A percentile compares a stretch with the other conserved stretches of the same genome.
These are phyloP conservation scores for Troides aeacus DNA, from an alignment of 2,888 invertebrate species.

Conservation along the genomic window DNA sequence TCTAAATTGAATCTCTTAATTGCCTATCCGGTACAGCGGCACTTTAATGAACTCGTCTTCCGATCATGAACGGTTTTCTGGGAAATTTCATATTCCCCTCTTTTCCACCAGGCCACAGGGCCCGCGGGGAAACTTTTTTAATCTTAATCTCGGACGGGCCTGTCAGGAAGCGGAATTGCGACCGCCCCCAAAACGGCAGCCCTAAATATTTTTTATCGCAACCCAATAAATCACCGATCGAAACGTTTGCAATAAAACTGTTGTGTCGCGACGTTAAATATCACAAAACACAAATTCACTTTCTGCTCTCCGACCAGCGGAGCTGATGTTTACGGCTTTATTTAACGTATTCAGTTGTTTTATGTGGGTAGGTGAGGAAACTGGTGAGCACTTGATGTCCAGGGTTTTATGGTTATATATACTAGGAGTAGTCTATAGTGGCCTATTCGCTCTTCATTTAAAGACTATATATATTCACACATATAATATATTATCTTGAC, in stretches of 20 bases:
- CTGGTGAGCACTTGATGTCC: no score
- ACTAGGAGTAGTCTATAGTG: no score
- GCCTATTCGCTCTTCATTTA: no score
- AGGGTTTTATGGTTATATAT: no score
- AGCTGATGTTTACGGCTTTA: constrained; percentile 17
- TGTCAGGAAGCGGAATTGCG: constrained; percentile 59
- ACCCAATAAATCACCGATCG: constrained; percentile 43
- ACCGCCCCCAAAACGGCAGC: constrained; percentile 49
- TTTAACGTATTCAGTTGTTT: neutral
- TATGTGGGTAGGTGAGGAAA: no score
- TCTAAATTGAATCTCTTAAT: constrained; percentile 68
- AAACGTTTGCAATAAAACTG: constrained; percentile 37
- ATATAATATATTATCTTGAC: no score
- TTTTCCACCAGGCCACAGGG: constrained; percentile 46
- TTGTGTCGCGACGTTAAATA: constrained; percentile 29
- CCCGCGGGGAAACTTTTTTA: constrained; percentile 68
- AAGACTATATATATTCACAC: no score
- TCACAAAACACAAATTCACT: constrained; percentile 15
- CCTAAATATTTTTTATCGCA: constrained; percentile 48
- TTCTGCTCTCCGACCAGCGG: constrained; percentile 11
- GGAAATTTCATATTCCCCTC: constrained; percentile 69
- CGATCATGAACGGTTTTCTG: constrained; percentile 56
- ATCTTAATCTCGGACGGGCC: constrained; percentile 54
- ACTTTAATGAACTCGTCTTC: constrained; percentile 63
- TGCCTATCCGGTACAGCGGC: constrained; percentile 63